These are phyloP conservation scores for Campylomormyrus numenius DNA, from an alignment of 2,113 vertebrate species.

Conservation along the genomic window DNA sequence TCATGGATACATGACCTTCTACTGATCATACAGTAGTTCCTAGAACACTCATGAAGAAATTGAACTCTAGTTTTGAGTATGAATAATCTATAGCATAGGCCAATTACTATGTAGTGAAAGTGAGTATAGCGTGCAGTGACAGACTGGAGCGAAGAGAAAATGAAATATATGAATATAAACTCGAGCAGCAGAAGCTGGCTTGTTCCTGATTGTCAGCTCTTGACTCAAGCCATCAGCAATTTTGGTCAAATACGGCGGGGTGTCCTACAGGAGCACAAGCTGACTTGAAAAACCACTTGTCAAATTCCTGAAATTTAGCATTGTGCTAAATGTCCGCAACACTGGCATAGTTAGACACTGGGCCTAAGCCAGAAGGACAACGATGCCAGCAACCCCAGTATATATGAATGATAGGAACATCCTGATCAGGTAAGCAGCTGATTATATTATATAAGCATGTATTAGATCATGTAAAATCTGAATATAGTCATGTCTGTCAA, in stretches of 20 bases:
- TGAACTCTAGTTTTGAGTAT: not conserved
- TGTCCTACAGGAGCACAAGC: not conserved
- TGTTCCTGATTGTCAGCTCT: not conserved
- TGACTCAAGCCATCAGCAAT: constrained; percentile 6
- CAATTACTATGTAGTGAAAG: not conserved
- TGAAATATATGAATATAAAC: not conserved
- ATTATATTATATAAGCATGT: not conserved
- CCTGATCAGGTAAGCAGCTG: not conserved
- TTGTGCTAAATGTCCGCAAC: not conserved
- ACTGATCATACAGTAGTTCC: not conserved
- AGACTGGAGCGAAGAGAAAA: not conserved
- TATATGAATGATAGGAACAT: not conserved
- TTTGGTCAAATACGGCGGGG: not conserved
- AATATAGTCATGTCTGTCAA: not conserved
- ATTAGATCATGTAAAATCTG: not conserved
- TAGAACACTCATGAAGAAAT: not conserved
- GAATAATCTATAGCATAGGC: not conserved
- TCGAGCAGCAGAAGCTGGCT: not conserved
- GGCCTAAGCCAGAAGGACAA: not conserved
- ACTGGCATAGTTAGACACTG: not conserved
- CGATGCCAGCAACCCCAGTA: not conserved
- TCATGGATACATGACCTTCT: not conserved
- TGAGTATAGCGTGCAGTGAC: not conserved
- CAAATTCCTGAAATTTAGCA: not conserved
- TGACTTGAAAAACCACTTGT: not conserved